Evolutionary conservation across 37 sponge, comb jelly and placozoan genomes (phyloP).

Genomic region (Halichondria panicea): DNA sequence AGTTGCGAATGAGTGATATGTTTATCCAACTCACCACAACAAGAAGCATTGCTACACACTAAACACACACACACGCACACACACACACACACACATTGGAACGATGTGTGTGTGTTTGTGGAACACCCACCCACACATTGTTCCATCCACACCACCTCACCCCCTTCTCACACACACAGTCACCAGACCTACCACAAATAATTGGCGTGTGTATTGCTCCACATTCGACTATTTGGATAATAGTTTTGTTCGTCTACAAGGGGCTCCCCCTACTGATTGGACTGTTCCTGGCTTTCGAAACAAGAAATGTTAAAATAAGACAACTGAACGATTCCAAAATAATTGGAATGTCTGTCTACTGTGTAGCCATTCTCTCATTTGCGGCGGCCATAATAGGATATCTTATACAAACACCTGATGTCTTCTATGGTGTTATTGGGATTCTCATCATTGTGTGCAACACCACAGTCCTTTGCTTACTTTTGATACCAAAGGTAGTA

Average conservation of each 20-base stretch:
- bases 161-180: constrained; percentile 12
- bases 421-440: constrained; percentile 49
- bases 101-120: background rate
- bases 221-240: constrained; percentile 5
- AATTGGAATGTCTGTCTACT: constrained; percentile 57
- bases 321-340: constrained; percentile 59
- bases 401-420: constrained; percentile 26
- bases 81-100: background rate
- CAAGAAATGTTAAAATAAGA: constrained; percentile 46
- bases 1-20: too few relatives aligned
- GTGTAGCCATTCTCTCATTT: constrained; percentile 50
- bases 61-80: background rate
- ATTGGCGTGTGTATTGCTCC: constrained; percentile 21
- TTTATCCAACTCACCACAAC: background rate
- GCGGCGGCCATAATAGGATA: constrained; percentile 37
- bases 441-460: constrained; percentile 42
- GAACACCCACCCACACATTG: background rate
- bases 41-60: background rate
- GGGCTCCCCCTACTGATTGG: constrained; percentile 54
- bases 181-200: constrained; percentile 19
- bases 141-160: too few relatives aligned
- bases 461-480: constrained; percentile 39
- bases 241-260: constrained; percentile 55
- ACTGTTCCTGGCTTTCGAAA: constrained; percentile 65
- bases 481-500: constrained; percentile 64